Percentiles rank a stretch among this genome's conserved stretches.
These are phyloP conservation scores for Acanthosepion esculentum DNA, from an alignment of 2,888 invertebrate species.

Conservation along the genomic window DNA sequence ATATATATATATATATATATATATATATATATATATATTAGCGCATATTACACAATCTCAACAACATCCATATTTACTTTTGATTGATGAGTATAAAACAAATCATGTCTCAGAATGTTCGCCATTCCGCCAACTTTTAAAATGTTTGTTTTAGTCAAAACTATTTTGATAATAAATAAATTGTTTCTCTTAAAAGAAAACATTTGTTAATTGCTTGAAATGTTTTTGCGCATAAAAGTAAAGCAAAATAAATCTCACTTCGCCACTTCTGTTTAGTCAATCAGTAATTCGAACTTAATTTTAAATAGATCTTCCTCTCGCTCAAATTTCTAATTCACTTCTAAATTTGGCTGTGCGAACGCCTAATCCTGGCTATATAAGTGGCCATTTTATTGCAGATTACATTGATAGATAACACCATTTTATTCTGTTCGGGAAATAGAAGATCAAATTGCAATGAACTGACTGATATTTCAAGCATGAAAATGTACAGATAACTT, in stretches of 20 bases:
- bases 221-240: too few species aligned
- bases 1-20: too few species aligned
- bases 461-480: not conserved
- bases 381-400: not conserved
- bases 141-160: too few species aligned
- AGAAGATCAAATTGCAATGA: not conserved
- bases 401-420: not conserved
- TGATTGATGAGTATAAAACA: too few species aligned
- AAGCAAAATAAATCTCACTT: too few species aligned
- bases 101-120: too few species aligned
- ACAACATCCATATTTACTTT: too few species aligned
- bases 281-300: not conserved
- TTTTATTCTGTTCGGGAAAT: not conserved
- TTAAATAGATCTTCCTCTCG: not conserved
- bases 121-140: too few species aligned
- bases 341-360: not conserved
- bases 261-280: not conserved
- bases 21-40: too few species aligned
- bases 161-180: too few species aligned
- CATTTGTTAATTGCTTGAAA: too few species aligned
- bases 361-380: not conserved
- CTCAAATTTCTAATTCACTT: not conserved
- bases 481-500: constrained; percentile 4
- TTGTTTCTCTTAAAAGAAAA: too few species aligned
- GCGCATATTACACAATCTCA: not conserved